These are phyloP conservation scores for Drosophila azteca DNA, from an alignment of 1,140 invertebrate species.

Conservation along the genomic window DNA sequence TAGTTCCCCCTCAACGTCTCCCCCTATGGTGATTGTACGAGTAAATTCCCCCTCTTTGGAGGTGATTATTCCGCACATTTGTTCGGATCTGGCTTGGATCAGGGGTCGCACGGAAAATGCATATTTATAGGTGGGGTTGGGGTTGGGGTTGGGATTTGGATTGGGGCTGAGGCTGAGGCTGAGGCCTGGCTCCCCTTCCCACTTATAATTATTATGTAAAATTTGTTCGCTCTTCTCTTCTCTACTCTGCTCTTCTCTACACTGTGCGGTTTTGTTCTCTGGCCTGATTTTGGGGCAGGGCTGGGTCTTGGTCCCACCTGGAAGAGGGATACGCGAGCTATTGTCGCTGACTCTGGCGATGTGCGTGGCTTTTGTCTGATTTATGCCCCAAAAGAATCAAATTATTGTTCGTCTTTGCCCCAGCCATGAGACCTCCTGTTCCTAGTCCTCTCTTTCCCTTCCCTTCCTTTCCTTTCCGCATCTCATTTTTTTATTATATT, in stretches of 20 bases:
- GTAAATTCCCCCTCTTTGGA: slow-evolving; percentile 4
- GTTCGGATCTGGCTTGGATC: slow-evolving; percentile 6
- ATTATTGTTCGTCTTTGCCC: slow-evolving; percentile 58
- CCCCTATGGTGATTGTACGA: background rate
- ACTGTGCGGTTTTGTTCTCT: background rate
- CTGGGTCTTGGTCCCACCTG: slow-evolving; percentile 13
- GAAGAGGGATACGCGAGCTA: background rate
- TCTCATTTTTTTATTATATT: slow-evolving; percentile 22
- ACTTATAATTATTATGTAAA: slow-evolving; percentile 27
- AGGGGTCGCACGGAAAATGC: slow-evolving; percentile 16
- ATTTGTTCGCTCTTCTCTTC: background rate
- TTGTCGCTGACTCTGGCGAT: slow-evolving; percentile 32
- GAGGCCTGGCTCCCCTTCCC: background rate
- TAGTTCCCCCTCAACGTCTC: too few relatives aligned
- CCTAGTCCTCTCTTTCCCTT: background rate
- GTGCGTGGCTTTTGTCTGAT: slow-evolving; percentile 65
- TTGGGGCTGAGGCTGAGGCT: too few relatives aligned
- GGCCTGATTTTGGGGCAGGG: background rate
- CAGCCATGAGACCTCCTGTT: slow-evolving; percentile 3
- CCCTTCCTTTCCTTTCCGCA: background rate
- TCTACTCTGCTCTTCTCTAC: too few relatives aligned
- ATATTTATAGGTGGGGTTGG: slow-evolving; percentile 4
- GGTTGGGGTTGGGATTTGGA: too few relatives aligned
- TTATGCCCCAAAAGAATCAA: slow-evolving; percentile 73
- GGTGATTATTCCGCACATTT: slow-evolving; percentile 16